phyloP scores from a whole-genome alignment of 2,888 invertebrate genomes.

The Leptinotarsa peninsularis region DNA sequence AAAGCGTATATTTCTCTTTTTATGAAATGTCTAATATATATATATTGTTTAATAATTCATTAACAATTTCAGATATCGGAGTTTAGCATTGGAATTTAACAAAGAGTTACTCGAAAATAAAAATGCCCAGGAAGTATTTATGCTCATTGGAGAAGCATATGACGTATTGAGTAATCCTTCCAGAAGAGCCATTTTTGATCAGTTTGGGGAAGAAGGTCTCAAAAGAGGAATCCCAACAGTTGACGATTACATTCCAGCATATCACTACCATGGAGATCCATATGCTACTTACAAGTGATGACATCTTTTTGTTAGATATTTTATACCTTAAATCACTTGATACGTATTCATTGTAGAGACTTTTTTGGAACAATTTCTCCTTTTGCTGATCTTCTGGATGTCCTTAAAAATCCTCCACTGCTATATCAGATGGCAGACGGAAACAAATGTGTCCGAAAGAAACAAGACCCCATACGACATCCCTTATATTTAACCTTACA shows the following conservation, averaged over 20 bases:
- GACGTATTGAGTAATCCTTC: constrained; percentile 79
- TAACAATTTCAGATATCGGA: constrained; percentile 57
- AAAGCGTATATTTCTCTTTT: constrained; percentile 69
- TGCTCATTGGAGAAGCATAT: constrained; percentile 81
- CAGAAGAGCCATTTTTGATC: constrained; percentile 83
- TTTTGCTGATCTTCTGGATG: constrained; percentile 81
- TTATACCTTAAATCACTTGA: not conserved
- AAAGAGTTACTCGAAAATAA: constrained; percentile 71
- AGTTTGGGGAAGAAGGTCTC: constrained; percentile 89
- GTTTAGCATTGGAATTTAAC: constrained; percentile 68
- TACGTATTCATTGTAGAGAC: constrained; percentile 65
- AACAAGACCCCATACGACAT: constrained; percentile 71
- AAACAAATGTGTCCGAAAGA: constrained; percentile 73
- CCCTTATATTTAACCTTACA: constrained; percentile 72
- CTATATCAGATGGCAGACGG: constrained; percentile 73
- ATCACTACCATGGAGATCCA: constrained; percentile 85
- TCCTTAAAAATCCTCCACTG: constrained; percentile 73
- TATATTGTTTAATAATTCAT: not conserved
- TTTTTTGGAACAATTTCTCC: constrained; percentile 89
- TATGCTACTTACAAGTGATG: constrained; percentile 75
- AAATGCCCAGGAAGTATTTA: constrained; percentile 71
- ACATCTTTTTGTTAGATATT: not conserved
- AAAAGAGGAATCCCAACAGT: constrained; percentile 83
- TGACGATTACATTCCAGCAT: constrained; percentile 76
- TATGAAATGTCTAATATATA: not conserved